Conservation (phyloP, 2,888 invertebrate species). For the Acrocyrtus sp. region DNA sequence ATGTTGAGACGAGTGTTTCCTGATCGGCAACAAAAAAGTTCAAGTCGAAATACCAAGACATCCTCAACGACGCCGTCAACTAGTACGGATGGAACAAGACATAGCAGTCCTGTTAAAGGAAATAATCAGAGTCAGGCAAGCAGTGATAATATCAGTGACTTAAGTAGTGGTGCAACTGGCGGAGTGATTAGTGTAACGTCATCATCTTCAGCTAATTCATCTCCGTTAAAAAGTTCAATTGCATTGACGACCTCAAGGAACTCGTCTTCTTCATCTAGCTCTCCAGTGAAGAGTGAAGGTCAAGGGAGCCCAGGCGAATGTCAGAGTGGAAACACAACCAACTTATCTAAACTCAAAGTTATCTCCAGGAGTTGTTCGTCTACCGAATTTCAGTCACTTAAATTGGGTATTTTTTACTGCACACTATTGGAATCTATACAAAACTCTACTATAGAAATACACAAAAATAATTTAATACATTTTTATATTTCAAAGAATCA, state of each 20-base stretch:
- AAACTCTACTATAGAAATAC: neutral
- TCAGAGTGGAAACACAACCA: conserved; percentile 6
- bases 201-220: conserved; percentile 32
- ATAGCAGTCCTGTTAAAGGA: conserved; percentile 1
- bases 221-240: conserved; percentile 30
- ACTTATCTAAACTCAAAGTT: conserved; percentile 26
- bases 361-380: conserved; percentile 49
- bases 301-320: conserved; percentile 11
- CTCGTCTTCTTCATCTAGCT: conserved; percentile 27
- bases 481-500: no score
- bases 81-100: conserved; percentile 20
- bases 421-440: neutral
- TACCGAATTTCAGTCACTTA: conserved; percentile 58
- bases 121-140: neutral
- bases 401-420: conserved; percentile 48
- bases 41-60: conserved; percentile 28
- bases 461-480: conserved; percentile 11
- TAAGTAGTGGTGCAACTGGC: neutral
- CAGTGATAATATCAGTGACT: neutral
- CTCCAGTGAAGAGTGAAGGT: conserved; percentile 31
- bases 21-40: conserved; percentile 37
- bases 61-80: neutral
- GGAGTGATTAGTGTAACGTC: neutral
- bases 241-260: conserved; percentile 8
- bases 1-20: conserved; percentile 53